A percentile compares a stretch with the other conserved stretches of the same genome.
These are phyloP conservation scores for Lymantria monacha DNA, from an alignment of 2,888 invertebrate species.

Conservation along the genomic window DNA sequence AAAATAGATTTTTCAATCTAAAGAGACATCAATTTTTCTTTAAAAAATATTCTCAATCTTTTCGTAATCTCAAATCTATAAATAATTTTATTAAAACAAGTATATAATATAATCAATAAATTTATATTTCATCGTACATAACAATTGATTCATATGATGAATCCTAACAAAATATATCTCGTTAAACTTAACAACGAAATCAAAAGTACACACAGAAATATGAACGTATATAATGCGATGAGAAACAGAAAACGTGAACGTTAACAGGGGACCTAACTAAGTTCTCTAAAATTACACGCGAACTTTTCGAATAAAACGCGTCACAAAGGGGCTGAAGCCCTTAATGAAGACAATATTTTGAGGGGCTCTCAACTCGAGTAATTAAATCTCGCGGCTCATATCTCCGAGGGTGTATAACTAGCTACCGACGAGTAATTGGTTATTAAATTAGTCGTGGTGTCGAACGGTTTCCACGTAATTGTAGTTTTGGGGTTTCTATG, in stretches of 20 bases:
- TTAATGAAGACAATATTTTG: slow-evolving; percentile 78
- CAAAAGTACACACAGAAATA: slow-evolving; percentile 11
- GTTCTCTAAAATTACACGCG: slow-evolving; percentile 64
- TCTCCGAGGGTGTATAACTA: slow-evolving; percentile 26
- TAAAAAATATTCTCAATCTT: too few relatives aligned
- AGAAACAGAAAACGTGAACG: slow-evolving; percentile 54
- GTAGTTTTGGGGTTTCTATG: slow-evolving; percentile 26
- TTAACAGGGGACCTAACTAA: slow-evolving; percentile 64
- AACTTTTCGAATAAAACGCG: slow-evolving; percentile 78
- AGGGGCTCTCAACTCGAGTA: slow-evolving; percentile 59
- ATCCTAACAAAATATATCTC: too few relatives aligned
- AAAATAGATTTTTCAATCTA: too few relatives aligned
- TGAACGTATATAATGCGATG: slow-evolving; percentile 33
- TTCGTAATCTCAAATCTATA: too few relatives aligned
- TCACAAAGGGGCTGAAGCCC: slow-evolving; percentile 60
- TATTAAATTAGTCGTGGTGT: slow-evolving; percentile 54
- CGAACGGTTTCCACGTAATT: slow-evolving; percentile 46
- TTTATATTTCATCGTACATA: too few relatives aligned
- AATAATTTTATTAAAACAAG: too few relatives aligned
- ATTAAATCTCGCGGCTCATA: slow-evolving; percentile 69
- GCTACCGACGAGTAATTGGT: slow-evolving; percentile 47
- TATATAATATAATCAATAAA: too few relatives aligned
- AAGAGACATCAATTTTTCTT: too few relatives aligned
- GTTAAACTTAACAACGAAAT: slow-evolving; percentile 2
- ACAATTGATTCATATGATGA: too few relatives aligned